These are phyloP conservation scores for Drosophila helvetica DNA, from an alignment of 2,888 invertebrate species.

Conservation along the genomic window DNA sequence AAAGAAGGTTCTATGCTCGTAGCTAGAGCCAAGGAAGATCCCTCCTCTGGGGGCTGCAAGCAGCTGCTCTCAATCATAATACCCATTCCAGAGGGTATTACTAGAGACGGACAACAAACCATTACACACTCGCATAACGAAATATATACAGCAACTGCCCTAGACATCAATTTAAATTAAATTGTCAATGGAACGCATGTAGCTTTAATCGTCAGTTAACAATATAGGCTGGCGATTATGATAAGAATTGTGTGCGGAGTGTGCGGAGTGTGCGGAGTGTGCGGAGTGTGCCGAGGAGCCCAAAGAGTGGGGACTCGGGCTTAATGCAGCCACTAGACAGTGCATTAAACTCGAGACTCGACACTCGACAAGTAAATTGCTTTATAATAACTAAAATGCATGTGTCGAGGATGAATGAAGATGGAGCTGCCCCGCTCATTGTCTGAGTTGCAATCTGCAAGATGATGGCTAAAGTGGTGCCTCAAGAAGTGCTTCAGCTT, in stretches of 20 bases:
- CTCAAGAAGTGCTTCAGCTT: slow-evolving; percentile 29
- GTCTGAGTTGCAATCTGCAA: slow-evolving; percentile 61
- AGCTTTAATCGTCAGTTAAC: slow-evolving; percentile 42
- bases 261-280: too few relatives aligned
- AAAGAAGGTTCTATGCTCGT: too few relatives aligned
- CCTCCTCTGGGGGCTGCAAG: too few relatives aligned
- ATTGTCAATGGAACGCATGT: slow-evolving; percentile 60
- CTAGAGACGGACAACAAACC: slow-evolving; percentile 16
- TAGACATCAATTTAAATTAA: slow-evolving; percentile 74
- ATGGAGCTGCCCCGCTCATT: slow-evolving; percentile 54
- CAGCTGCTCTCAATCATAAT: background rate
- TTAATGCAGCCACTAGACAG: slow-evolving; percentile 50
- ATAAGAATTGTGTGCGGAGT: slow-evolving; percentile 38
- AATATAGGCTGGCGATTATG: slow-evolving; percentile 28
- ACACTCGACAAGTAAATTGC: slow-evolving; percentile 59
- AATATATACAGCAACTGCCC: slow-evolving; percentile 54
- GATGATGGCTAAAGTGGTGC: slow-evolving; percentile 53
- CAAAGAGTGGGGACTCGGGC: background rate
- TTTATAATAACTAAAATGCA: slow-evolving; percentile 56
- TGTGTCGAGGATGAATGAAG: slow-evolving; percentile 23
- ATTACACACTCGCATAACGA: slow-evolving; percentile 10
- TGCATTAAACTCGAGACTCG: slow-evolving; percentile 29
- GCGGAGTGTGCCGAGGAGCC: too few relatives aligned
- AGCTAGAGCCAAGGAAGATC: too few relatives aligned
- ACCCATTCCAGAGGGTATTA: background rate